phyloP scores from a whole-genome alignment of 1,140 invertebrate species.

The Neodiprion lecontei region DNA sequence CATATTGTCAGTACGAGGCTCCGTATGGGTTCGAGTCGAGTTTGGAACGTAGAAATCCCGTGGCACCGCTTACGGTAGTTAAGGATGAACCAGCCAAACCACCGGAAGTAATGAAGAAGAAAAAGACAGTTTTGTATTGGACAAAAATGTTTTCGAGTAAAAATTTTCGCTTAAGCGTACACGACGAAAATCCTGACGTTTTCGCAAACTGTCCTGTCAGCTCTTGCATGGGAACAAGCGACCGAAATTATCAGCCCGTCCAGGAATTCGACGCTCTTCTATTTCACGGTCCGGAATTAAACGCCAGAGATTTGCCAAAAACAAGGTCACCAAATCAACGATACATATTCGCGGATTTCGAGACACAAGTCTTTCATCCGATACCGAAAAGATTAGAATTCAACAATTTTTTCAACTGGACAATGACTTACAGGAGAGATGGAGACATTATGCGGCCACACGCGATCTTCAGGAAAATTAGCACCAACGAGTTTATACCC shows the following conservation, averaged over 20 bases:
- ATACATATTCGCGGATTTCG: constrained; percentile 28
- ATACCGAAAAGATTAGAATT: constrained; percentile 43
- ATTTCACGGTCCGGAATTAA: constrained; percentile 48
- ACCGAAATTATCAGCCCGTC: constrained; percentile 12
- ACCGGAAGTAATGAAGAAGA: neutral
- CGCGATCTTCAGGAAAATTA: constrained; percentile 51
- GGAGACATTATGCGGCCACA: constrained; percentile 71
- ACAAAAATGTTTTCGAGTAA: neutral
- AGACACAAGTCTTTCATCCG: constrained; percentile 39
- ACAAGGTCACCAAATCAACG: constrained; percentile 18
- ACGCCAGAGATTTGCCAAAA: constrained; percentile 30
- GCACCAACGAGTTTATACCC: constrained; percentile 38
- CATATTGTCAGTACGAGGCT: neutral
- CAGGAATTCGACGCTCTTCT: constrained; percentile 55
- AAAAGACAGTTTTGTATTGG: neutral
- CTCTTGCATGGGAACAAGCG: neutral
- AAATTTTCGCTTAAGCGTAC: neutral
- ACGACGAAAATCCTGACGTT: neutral
- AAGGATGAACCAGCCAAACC: neutral
- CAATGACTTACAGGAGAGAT: constrained; percentile 68
- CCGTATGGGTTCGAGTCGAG: neutral
- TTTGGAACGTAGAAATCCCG: too few species aligned
- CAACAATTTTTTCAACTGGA: constrained; percentile 63
- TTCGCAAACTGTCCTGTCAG: neutral
- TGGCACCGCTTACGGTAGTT: neutral